Base-by-base conservation (phyloP, 2,797 vertebrate genomes). In the Melanotaenia nigrans region DNA sequence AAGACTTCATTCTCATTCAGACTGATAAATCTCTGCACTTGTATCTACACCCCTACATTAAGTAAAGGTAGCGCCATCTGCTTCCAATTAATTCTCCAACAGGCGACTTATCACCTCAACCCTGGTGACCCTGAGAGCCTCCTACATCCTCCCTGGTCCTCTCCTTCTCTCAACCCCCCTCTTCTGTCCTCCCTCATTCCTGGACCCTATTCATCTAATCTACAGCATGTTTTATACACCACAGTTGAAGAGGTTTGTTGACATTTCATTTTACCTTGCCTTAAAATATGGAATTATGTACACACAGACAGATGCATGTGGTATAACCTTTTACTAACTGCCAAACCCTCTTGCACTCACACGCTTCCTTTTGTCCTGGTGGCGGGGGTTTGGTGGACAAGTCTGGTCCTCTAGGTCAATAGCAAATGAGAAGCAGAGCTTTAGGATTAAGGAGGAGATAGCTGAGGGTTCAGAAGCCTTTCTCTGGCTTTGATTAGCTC, bases 21-120 rank as follows among this genome's bases (percentile, higher is more conserved):
- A 90, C 90, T 85, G 91, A 92, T 92, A 90, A 89, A 93, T 92
- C 81, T 90, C 87, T 80, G 75, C 68, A 65, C 68, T 82, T 51
- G 79, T 66, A 87, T 91, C 88, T 79, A 83, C 87, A 90, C 86
- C 87, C 87, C 87, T 86, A 82, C 85, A 88, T 91, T 91, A 90
- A 89, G 92, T 82, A 93, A 91, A 93, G 92, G 92, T 93, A 93
- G 89, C 89, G 35, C 89, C 92, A 93, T 93, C 92, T 93, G 92
- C 89, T 92, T 85, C 87, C 85, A 89, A 92, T 93, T 93, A 93
- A 93, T 93, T 91, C 91, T 86, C 86, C 89, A 85, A 89, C 92
- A 92, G 90, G 86, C 86, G 90, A 93, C 92, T 93, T 93, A 93
- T 93, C 92, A 92, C 91, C 90, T 91, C 86, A 76, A 91, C 90